Percentiles rank a stretch among this genome's conserved stretches.
Evolutionary conservation across 2,113 vertebrate species (phyloP).

Genomic region (Loxodonta africana): DNA sequence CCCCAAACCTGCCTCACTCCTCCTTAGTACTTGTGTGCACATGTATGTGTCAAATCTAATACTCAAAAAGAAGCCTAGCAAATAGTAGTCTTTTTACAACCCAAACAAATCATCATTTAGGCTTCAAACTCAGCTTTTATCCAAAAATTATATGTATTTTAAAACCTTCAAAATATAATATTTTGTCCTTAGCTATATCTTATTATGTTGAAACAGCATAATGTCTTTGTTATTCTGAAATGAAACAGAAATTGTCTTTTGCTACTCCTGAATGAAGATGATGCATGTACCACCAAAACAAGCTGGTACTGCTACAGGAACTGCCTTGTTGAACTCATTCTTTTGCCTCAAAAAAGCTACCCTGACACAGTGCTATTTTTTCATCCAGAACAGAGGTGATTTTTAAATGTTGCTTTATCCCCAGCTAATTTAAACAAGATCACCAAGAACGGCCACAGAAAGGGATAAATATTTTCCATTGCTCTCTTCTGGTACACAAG

Average conservation of each 20-base stretch:
- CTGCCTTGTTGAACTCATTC: not conserved
- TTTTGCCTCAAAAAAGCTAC: not conserved
- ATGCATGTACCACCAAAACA: not conserved
- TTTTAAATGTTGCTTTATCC: conserved; percentile 40
- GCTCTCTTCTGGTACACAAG: not conserved
- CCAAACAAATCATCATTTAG: not conserved
- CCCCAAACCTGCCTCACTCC: not conserved
- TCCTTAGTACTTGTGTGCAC: not conserved
- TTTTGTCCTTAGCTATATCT: conserved; percentile 5
- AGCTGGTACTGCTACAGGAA: not conserved
- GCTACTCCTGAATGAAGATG: not conserved
- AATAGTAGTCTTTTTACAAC: conserved; percentile 14
- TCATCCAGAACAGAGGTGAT: not conserved
- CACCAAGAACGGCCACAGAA: not conserved
- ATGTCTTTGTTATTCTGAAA: conserved; percentile 31
- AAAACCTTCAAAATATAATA: not conserved
- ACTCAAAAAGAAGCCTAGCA: conserved; percentile 36
- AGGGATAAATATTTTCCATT: not conserved
- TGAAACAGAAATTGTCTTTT: conserved; percentile 11
- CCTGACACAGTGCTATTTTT: not conserved
- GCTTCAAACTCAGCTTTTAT: conserved; percentile 34
- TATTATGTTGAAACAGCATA: not conserved
- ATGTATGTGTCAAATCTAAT: not conserved
- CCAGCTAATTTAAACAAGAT: not conserved
- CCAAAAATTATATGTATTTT: not conserved